These are phyloP conservation scores for Cervus canadensis DNA, from an alignment of 2,113 vertebrate species.

Conservation along the genomic window DNA sequence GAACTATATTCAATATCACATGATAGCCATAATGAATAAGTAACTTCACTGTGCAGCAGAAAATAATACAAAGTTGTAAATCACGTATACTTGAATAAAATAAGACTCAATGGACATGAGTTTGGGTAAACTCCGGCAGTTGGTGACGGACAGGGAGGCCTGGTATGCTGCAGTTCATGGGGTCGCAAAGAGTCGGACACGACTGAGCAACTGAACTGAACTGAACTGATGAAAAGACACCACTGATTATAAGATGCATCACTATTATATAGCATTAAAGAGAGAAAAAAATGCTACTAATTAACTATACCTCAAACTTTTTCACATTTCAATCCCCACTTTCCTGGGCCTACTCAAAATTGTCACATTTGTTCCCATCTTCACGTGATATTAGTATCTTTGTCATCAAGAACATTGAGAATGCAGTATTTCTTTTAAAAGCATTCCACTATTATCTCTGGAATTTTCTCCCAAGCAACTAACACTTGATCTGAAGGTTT, in stretches of 20 bases:
- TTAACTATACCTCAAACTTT: neutral
- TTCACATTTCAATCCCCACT: neutral
- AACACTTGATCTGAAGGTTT: neutral
- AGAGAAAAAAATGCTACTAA: neutral
- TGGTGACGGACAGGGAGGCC: no score
- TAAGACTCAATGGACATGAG: neutral
- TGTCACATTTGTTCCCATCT: neutral
- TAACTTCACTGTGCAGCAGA: neutral
- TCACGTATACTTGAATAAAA: neutral
- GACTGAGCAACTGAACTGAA: no score
- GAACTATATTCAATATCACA: neutral
- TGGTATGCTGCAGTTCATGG: no score
- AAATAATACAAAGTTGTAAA: neutral
- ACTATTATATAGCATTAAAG: neutral
- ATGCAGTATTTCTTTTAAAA: neutral
- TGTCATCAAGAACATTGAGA: neutral
- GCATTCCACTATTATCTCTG: neutral
- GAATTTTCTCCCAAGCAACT: neutral
- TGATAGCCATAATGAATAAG: neutral
- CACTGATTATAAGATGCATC: neutral
- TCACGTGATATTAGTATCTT: neutral
- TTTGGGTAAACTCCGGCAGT: no score
- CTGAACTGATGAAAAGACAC: neutral
- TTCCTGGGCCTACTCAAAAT: neutral
- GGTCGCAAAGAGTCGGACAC: no score